A percentile compares a stretch with the other conserved stretches of the same genome.
Evolutionary conservation across 2,888 invertebrate species (phyloP).

Genomic region (Luperina nickerlii): DNA sequence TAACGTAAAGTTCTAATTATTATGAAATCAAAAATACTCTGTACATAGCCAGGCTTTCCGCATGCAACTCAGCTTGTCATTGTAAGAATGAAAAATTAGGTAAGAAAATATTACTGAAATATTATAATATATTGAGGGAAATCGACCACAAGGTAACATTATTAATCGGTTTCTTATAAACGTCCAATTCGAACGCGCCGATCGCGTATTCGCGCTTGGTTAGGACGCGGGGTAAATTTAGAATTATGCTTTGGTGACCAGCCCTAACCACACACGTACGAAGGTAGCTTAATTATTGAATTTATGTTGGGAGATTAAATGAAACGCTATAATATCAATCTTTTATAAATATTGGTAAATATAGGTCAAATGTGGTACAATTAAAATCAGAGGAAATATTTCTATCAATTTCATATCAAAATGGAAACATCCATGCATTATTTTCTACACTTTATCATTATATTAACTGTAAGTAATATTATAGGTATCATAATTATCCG

Average conservation of each 20-base stretch:
- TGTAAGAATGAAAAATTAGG: no score
- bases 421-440: constrained; percentile 88
- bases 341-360: constrained; percentile 91
- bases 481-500: constrained; percentile 76
- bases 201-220: no score
- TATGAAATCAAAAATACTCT: no score
- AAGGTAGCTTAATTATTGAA: not conserved
- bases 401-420: constrained; percentile 89
- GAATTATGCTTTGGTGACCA: no score
- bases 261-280: no score
- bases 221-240: no score
- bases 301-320: constrained; percentile 69
- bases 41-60: no score
- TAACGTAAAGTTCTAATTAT: no score
- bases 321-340: constrained; percentile 86
- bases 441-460: constrained; percentile 90
- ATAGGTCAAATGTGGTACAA: constrained; percentile 90
- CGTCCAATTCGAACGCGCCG: no score
- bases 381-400: constrained; percentile 89
- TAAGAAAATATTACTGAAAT: not conserved
- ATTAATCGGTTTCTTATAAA: not conserved
- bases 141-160: not conserved
- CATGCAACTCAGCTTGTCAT: no score
- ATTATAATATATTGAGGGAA: not conserved
- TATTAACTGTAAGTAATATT: constrained; percentile 79